Conservation (phyloP, 2,113 vertebrate species). For the Cheirogaleus medius region DNA sequence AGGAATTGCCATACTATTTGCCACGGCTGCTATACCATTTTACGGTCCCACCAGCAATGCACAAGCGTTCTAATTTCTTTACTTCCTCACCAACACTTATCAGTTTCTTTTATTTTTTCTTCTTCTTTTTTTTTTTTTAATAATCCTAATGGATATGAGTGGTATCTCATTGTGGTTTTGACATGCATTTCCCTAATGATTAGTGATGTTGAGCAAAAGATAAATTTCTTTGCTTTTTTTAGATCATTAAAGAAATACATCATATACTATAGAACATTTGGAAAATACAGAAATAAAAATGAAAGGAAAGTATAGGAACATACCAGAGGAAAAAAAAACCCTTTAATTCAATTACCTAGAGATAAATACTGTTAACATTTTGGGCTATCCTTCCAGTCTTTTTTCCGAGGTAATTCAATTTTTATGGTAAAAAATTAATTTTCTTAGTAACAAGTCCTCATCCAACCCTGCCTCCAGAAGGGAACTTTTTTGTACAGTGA, state of each 20-base stretch:
- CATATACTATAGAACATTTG: neutral
- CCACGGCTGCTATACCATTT: neutral
- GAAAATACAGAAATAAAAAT: neutral
- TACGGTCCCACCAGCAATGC: neutral
- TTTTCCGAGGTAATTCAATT: neutral
- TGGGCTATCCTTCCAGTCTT: neutral
- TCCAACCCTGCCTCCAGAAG: neutral
- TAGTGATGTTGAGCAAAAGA: constrained; percentile 5
- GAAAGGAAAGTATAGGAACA: neutral
- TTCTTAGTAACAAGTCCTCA: neutral
- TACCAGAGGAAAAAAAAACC: neutral
- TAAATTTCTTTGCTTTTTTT: constrained; percentile 15
- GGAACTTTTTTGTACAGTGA: neutral
- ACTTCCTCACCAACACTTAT: neutral
- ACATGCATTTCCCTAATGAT: neutral
- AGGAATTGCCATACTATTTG: neutral
- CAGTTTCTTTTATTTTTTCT: neutral
- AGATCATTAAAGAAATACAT: neutral
- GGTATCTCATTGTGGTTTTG: neutral
- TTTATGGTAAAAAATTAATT: neutral
- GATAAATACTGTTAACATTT: neutral
- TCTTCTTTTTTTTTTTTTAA: neutral
- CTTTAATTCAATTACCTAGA: neutral
- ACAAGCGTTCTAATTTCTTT: neutral
- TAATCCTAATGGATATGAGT: neutral